Evolutionary conservation across 2,888 invertebrate genomes (phyloP).

Genomic region (Sturmia bella): DNA sequence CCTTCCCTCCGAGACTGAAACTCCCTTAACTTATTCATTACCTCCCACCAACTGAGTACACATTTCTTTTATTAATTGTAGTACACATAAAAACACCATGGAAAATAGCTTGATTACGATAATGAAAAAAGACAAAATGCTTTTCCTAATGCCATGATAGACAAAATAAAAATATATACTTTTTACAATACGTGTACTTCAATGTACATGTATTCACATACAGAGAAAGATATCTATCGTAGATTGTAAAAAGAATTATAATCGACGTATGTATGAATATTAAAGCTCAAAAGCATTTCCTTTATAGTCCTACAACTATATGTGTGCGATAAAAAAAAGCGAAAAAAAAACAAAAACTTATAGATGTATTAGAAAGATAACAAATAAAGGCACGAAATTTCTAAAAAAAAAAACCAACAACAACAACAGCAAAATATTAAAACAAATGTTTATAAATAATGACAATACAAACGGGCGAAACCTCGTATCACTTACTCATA

Average conservation of each 20-base stretch:
- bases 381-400: constrained; percentile 68
- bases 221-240: constrained; percentile 64
- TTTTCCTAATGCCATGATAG: constrained; percentile 50
- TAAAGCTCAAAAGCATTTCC: constrained; percentile 53
- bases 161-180: constrained; percentile 7
- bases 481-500: constrained; percentile 36
- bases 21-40: constrained; percentile 27
- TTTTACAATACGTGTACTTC: constrained; percentile 7
- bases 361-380: constrained; percentile 63
- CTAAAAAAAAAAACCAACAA: constrained; percentile 29
- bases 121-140: constrained; percentile 36
- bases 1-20: too few species aligned
- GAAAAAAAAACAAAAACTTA: constrained; percentile 50
- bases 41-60: constrained; percentile 21
- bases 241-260: constrained; percentile 51
- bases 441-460: constrained; percentile 67
- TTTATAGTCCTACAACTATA: constrained; percentile 20
- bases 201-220: background rate
- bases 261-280: constrained; percentile 34
- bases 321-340: constrained; percentile 25
- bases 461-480: constrained; percentile 55
- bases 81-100: constrained; percentile 34
- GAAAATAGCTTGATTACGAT: constrained; percentile 77
- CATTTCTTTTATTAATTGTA: constrained; percentile 51
- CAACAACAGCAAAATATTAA: constrained; percentile 44